Percentiles rank a stretch among this genome's conserved stretches.
Conservation (phyloP, 2,888 invertebrate genomes). For the Matsumyia berberina region DNA sequence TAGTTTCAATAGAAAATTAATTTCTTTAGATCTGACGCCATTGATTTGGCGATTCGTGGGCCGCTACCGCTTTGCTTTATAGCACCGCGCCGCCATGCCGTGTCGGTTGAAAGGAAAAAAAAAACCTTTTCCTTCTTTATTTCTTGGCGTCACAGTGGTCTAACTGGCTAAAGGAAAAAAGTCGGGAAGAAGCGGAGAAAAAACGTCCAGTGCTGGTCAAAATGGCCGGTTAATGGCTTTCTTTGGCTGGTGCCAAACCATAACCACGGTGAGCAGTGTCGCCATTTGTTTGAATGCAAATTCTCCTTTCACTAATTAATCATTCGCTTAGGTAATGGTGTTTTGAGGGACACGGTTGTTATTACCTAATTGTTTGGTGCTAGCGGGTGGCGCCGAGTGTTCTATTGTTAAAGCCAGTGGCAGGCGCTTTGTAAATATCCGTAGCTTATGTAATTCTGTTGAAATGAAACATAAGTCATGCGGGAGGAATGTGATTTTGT, state of each 20-base stretch:
- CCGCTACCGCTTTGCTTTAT: constrained; percentile 72
- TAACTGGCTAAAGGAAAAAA: constrained; percentile 60
- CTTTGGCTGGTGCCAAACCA: constrained; percentile 66
- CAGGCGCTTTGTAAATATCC: constrained; percentile 58
- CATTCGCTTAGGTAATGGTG: constrained; percentile 72
- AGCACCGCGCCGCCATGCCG: constrained; percentile 21
- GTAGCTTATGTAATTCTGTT: constrained; percentile 48
- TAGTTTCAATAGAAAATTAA: constrained; percentile 72
- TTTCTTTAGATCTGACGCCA: constrained; percentile 72
- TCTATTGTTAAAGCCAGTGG: constrained; percentile 73
- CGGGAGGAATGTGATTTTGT: not conserved
- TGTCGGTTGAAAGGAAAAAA: constrained; percentile 42
- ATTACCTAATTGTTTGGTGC: constrained; percentile 57
- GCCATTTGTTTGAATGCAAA: constrained; percentile 67
- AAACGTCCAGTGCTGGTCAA: constrained; percentile 61
- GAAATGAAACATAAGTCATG: not conserved
- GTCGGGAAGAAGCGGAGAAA: constrained; percentile 42
- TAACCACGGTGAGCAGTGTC: constrained; percentile 53
- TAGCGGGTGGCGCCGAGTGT: constrained; percentile 43
- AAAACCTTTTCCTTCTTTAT: constrained; percentile 31
- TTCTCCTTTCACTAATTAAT: constrained; percentile 76
- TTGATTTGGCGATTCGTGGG: constrained; percentile 71
- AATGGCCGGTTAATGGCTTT: constrained; percentile 68
- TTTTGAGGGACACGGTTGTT: constrained; percentile 68
- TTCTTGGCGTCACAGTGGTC: constrained; percentile 31